Evolutionary conservation across 2,888 invertebrate genomes (phyloP).

Genomic region (Ferdinandea cuprea): DNA sequence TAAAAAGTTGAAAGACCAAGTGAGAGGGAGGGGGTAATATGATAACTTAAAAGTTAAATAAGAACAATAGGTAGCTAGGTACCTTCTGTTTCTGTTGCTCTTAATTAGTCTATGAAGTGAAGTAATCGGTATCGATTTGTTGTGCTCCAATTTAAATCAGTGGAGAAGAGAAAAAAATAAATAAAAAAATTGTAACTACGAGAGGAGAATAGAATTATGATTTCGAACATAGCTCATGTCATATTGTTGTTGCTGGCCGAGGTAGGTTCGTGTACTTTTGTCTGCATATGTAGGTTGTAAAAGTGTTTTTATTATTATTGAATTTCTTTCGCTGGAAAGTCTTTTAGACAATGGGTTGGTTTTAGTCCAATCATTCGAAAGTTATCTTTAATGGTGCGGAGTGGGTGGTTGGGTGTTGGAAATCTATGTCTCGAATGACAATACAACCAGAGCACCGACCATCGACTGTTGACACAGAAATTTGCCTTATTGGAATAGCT

Average conservation of each 20-base stretch:
- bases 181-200: constrained; percentile 22
- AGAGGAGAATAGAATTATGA: constrained; percentile 57
- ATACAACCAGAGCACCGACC: constrained; percentile 10
- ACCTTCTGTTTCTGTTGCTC: constrained; percentile 68
- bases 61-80: constrained; percentile 8
- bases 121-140: constrained; percentile 73
- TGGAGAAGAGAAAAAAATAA: constrained; percentile 7
- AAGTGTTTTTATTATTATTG: constrained; percentile 27
- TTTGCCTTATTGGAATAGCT: constrained; percentile 28
- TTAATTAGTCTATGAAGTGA: constrained; percentile 55
- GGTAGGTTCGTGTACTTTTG: constrained; percentile 43
- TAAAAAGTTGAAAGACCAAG: neutral
- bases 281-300: constrained; percentile 61
- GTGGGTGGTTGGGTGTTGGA: neutral
- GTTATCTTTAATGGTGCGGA: constrained; percentile 23
- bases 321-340: constrained; percentile 19
- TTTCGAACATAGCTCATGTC: constrained; percentile 31
- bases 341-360: constrained; percentile 41
- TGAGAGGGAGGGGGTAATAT: neutral
- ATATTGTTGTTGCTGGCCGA: constrained; percentile 22
- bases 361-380: constrained; percentile 61
- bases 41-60: constrained; percentile 3
- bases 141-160: constrained; percentile 67
- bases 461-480: no score
- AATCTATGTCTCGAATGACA: constrained; percentile 31